Base-by-base conservation (phyloP, 30 jellyfish, hydroid and myxozoan species). In the Turritopsis dohrnii region DNA sequence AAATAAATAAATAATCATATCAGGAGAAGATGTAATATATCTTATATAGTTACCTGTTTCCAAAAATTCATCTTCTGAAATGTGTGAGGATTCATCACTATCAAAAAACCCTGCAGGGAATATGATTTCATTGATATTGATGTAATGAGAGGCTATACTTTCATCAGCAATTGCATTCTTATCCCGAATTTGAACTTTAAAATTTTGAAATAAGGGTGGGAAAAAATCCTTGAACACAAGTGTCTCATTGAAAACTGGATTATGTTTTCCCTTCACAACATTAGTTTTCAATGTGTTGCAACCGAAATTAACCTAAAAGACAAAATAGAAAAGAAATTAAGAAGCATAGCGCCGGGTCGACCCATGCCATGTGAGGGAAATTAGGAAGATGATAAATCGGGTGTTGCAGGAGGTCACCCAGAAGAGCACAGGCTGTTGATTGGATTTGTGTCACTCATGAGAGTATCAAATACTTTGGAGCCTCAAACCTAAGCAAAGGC, bases 291-390 rank as follows among this genome's bases (percentile, higher is more conserved):
- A 25, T 79, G 75, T 23, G 26, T 79, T 25, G 16, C 86, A 22
- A 24, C 76, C 86, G 66, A 79, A 79, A 19, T 52, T 25, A 29
- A 79, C 76, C 86, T 79, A 79, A 79, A 79, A 31, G 8, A 23
- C 13, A 13, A 41, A 41, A 41, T 5, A 13, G 13, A 41, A 41
- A 41, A 41, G 13, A 41, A 3, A 41, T 41, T 41, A 41, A 41
- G 60, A 41, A 41, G 13, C 13, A 41, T 41, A 3, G n/a, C n/a
- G n/a, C n/a, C n/a, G n/a, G n/a, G n/a, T n/a, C n/a, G n/a, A n/a
- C n/a, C n/a, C n/a, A n/a, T n/a, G n/a, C n/a, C n/a, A n/a, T n/a
- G n/a, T n/a, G n/a, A n/a, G n/a, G n/a, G n/a, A n/a, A n/a, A n/a
- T n/a, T n/a, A n/a, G n/a, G n/a, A n/a, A n/a, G n/a, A n/a, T n/a